phyloP scores from a whole-genome alignment of 2,888 invertebrate genomes.

The Megalurothrips usitatus region DNA sequence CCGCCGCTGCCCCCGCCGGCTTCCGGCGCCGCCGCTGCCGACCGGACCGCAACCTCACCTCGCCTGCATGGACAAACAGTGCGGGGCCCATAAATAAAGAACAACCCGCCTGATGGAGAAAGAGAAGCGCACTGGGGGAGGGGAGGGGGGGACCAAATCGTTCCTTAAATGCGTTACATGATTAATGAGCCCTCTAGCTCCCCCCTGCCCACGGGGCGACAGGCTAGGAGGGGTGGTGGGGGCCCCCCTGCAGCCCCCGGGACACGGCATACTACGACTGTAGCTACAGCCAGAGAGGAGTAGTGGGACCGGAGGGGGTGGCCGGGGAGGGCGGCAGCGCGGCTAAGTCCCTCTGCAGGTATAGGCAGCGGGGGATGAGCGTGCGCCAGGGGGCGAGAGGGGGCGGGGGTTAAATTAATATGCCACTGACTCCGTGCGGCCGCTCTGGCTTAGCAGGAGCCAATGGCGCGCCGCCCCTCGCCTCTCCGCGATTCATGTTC shows the following conservation, averaged over 20 bases:
- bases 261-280: background rate
- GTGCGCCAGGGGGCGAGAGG: background rate
- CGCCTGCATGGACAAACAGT: too few relatives aligned
- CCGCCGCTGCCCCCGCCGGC: too few relatives aligned
- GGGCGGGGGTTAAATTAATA: background rate
- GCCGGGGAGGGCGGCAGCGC: background rate
- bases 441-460: background rate
- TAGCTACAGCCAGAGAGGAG: background rate
- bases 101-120: too few relatives aligned
- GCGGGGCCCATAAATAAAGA: too few relatives aligned
- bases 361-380: background rate
- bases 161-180: background rate
- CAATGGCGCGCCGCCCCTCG: background rate
- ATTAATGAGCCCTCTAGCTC: background rate
- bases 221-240: too few relatives aligned
- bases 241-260: background rate
- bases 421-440: background rate
- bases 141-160: background rate
- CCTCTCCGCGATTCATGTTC: background rate
- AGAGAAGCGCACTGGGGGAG: too few relatives aligned
- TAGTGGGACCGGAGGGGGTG: background rate
- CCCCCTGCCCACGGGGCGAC: background rate
- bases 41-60: too few relatives aligned
- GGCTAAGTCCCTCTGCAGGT: too few relatives aligned
- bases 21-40: too few relatives aligned